Base-by-base conservation (phyloP, 2,113 vertebrate species). In the Caranx melampygus region DNA sequence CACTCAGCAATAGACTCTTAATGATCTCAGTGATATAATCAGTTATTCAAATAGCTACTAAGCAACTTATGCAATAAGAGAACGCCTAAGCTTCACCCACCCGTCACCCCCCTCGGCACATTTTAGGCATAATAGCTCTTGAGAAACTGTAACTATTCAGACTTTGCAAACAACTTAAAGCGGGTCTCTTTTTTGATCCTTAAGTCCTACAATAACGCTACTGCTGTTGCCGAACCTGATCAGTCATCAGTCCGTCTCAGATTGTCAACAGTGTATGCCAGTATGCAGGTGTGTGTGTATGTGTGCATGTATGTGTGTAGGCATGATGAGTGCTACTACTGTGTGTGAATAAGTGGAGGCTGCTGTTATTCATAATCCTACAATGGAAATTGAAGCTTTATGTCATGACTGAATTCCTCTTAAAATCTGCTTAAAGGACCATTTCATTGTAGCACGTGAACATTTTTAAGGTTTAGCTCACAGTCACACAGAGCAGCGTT, bases 51-150 rank as follows among this genome's bases (percentile, higher is more conserved):
- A 80, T 55, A 15, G 11, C 65, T 72, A 18, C 71, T 78, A 49
- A 78, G 77, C n/a, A 72, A 69, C 68, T 87, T 88, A 79, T 78
- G 72, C 26, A 88, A 89, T 52, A 4, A 49, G 55, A 68, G 52
- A 76, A 83, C 71, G 58, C 59, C 18, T 67, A 59, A 75, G 65
- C 70, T 55, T 75, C 37, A 40, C 10, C 52, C 69, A 63, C 1
- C 52, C 21, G 7, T 9, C 75, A 55, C 49, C 5, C 11, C 13
- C 72, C 40, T 26, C 40, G 10, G 2, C 21, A 66, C 57, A 55
- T 78, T 70, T 47, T 44, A 31, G 16, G 3, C 12, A 12, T 70
- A 67, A 73, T 33, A 51, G 54, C 54, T 67, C 26, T 88, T 85
- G 79, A 65, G 66, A 88, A 84, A 89, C 77, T 47, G 10, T 51